Evolutionary conservation across 2,888 invertebrate species (phyloP).

Genomic region (Anagyrus pseudococci): DNA sequence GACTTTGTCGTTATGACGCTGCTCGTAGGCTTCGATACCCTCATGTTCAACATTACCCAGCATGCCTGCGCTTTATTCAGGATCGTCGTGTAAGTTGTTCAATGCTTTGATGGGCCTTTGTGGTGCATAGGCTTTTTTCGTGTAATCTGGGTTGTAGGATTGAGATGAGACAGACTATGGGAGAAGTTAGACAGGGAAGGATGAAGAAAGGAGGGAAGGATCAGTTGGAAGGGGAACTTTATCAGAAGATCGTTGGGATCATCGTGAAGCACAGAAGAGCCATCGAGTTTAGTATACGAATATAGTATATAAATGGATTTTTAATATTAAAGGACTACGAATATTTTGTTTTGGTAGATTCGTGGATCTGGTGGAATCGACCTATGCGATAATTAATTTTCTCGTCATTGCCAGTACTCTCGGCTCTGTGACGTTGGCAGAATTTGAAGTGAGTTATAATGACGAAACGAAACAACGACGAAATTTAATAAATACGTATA

Average conservation of each 20-base stretch:
- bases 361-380: constrained; percentile 8
- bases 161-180: no score
- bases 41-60: constrained; percentile 9
- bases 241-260: background rate
- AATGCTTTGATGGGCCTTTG: background rate
- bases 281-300: constrained; percentile 19
- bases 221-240: background rate
- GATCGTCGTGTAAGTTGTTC: constrained; percentile 15
- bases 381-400: constrained; percentile 10
- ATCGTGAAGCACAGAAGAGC: constrained; percentile 16
- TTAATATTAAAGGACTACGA: no score
- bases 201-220: no score
- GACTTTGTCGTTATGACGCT: constrained; percentile 6
- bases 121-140: background rate
- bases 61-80: constrained; percentile 21
- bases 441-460: constrained; percentile 22
- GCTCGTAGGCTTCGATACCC: constrained; percentile 20
- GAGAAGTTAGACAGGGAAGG: no score
- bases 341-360: constrained; percentile 22
- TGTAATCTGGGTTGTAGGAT: background rate
- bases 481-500: no score
- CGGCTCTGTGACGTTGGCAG: constrained; percentile 9
- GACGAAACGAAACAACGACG: no score
- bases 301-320: background rate
- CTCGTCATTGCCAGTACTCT: background rate